These are phyloP conservation scores for Brachypodius melanocephalos DNA, from an alignment of 2,113 vertebrate species.

Conservation along the genomic window DNA sequence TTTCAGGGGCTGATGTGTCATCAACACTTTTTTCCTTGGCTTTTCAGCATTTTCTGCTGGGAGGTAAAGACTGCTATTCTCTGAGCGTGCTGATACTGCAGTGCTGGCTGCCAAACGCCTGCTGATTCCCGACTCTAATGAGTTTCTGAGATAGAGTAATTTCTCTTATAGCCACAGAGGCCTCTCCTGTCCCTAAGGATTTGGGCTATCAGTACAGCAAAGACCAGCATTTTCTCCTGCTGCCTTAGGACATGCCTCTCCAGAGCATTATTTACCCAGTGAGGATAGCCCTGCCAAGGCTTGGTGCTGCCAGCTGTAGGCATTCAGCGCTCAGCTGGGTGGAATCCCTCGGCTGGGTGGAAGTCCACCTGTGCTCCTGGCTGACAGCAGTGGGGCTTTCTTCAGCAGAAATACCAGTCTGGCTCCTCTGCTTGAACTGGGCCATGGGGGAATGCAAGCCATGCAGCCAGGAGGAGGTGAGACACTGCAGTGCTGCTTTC, in stretches of 20 bases:
- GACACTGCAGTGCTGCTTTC: background rate
- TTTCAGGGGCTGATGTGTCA: background rate
- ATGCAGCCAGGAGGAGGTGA: background rate
- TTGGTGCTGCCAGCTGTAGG: background rate
- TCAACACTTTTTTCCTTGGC: background rate
- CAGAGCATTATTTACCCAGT: background rate
- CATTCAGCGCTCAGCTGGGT: accelerated
- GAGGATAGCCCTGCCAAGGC: background rate
- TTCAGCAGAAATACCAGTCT: background rate
- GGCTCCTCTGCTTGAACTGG: background rate
- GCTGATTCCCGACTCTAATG: background rate
- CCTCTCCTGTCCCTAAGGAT: background rate
- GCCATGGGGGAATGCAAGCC: background rate
- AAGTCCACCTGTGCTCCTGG: accelerated
- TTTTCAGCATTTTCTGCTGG: background rate
- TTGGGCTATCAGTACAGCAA: background rate
- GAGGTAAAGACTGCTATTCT: background rate
- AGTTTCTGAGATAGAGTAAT: background rate
- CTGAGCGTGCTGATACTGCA: accelerated
- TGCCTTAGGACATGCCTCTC: background rate
- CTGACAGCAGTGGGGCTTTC: background rate
- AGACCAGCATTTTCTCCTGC: background rate
- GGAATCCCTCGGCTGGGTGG: background rate
- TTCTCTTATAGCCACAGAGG: background rate
- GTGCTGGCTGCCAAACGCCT: background rate